Conservation (phyloP, 1,140 invertebrate genomes). For the Coptotermes formosanus region DNA sequence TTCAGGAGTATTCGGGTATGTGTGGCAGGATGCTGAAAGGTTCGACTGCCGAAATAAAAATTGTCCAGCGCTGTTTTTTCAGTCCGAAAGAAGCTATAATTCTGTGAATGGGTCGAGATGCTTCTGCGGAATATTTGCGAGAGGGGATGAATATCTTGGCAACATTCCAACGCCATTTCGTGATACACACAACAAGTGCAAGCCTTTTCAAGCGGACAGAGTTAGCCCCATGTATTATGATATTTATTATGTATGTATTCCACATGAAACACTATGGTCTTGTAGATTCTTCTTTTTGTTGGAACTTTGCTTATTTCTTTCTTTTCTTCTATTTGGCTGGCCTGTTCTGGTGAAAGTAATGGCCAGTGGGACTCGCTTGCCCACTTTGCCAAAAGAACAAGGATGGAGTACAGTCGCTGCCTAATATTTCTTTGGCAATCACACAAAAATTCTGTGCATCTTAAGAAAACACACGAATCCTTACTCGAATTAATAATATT, state of each 20-base stretch:
- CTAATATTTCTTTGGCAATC: background rate
- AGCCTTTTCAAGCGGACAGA: background rate
- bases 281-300: constrained; percentile 1
- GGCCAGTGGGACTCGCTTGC: background rate
- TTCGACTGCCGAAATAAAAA: background rate
- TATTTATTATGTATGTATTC: constrained; percentile 31
- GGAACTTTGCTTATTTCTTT: background rate
- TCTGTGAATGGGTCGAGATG: constrained; percentile 14
- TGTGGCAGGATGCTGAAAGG: background rate
- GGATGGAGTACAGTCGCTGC: background rate
- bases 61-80: background rate
- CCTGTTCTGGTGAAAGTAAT: background rate
- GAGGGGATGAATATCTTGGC: background rate
- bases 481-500: background rate
- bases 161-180: constrained; percentile 22
- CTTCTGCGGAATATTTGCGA: background rate
- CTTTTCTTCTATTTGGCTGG: background rate
- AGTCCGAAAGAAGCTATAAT: constrained; percentile 20
- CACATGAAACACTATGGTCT: constrained; percentile 4
- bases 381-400: background rate
- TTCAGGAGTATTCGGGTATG: background rate
- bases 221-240: constrained; percentile 18
- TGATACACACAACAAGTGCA: constrained; percentile 28
- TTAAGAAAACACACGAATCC: background rate
- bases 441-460: background rate